A percentile compares a stretch with the other conserved stretches of the same genome.
phyloP scores from a whole-genome alignment of 2,113 vertebrate species.

The Oryzias woworae region DNA sequence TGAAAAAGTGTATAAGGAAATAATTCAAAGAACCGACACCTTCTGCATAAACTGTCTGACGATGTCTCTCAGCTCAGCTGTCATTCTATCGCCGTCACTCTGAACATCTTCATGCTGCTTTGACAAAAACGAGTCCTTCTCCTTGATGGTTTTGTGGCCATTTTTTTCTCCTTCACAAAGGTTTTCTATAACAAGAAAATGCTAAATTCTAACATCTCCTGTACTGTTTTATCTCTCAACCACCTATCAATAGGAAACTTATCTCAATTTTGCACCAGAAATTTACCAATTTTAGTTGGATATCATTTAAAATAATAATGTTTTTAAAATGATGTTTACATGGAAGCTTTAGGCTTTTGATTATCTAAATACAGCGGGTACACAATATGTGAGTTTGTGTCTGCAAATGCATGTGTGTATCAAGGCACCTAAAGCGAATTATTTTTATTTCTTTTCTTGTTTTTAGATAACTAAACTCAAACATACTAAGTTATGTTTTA shows the following conservation, averaged over 20 bases:
- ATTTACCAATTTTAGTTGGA: too few species aligned
- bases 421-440: too few species aligned
- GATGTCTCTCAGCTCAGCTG: constrained; percentile 80
- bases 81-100: constrained; percentile 84
- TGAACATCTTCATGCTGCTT: constrained; percentile 35
- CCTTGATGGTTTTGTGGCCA: not conserved
- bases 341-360: too few species aligned
- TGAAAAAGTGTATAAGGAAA: not conserved
- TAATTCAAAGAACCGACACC: constrained; percentile 59
- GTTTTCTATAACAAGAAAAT: constrained; percentile 28
- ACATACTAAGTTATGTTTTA: not conserved
- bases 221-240: too few species aligned
- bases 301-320: too few species aligned
- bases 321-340: too few species aligned
- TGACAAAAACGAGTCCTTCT: constrained; percentile 1
- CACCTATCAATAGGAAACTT: too few species aligned
- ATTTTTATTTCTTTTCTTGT: not conserved
- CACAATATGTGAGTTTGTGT: too few species aligned
- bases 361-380: too few species aligned
- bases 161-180: not conserved
- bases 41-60: constrained; percentile 81
- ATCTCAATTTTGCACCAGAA: too few species aligned
- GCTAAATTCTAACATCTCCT: too few species aligned
- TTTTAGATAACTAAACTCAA: not conserved
- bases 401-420: too few species aligned